Conservation (phyloP, 1,140 invertebrate species). For the Semibalanus balanoides region DNA sequence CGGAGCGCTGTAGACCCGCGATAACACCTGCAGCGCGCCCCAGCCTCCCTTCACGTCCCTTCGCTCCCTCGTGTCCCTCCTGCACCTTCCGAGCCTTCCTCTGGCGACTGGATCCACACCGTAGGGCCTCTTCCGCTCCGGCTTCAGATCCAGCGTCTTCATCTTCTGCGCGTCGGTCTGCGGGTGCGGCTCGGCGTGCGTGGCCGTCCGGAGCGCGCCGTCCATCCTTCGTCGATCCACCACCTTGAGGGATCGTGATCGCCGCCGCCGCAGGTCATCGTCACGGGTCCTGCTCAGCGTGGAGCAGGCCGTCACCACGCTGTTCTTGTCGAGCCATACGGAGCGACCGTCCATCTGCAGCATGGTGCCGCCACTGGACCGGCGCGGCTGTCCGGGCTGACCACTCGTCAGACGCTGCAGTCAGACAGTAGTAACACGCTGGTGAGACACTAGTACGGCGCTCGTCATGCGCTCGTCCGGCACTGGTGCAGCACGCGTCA, state of each 20-base stretch:
- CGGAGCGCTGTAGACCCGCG: background rate
- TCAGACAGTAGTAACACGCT: too few species aligned
- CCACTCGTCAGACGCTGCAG: background rate
- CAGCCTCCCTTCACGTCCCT: too few species aligned
- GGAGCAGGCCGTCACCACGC: slow-evolving; percentile 1
- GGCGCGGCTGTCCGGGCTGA: background rate
- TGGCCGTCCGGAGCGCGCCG: too few species aligned
- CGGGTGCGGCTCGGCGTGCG: too few species aligned
- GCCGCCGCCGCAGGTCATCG: slow-evolving; percentile 21
- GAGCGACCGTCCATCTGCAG: slow-evolving; percentile 2
- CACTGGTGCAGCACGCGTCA: background rate
- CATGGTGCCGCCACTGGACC: background rate
- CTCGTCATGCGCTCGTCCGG: too few species aligned
- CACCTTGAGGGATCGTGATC: background rate
- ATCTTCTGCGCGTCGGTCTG: background rate
- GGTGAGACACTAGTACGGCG: too few species aligned
- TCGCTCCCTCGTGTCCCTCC: too few species aligned
- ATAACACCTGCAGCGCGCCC: background rate
- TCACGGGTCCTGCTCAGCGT: slow-evolving; percentile 21
- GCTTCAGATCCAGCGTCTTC: background rate
- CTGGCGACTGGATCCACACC: background rate
- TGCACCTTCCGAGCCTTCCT: background rate
- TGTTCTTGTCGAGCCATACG: slow-evolving; percentile 6
- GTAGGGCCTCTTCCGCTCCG: background rate
- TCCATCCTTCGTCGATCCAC: background rate